Evolutionary conservation across 2,113 vertebrate genomes (phyloP).

Genomic region (Hemiprocne comata): DNA sequence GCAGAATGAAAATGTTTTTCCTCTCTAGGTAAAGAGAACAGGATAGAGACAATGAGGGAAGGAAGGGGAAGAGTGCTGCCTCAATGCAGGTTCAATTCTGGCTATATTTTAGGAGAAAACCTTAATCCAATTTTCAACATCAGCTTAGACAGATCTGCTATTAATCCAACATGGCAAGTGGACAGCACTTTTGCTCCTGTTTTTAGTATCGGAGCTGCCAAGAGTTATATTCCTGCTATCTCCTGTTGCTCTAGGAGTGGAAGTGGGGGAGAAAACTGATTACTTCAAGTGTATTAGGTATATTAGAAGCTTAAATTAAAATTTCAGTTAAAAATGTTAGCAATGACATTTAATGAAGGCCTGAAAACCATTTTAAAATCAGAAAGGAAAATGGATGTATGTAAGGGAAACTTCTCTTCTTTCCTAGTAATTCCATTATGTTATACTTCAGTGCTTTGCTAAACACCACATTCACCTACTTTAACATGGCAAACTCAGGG

Average conservation of each 20-base stretch:
- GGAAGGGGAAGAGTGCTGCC: not conserved
- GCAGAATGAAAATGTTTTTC: not conserved
- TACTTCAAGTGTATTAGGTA: not conserved
- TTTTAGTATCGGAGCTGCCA: constrained; percentile 3
- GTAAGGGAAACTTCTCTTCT: not conserved
- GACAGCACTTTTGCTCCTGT: not conserved
- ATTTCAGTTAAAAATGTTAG: constrained; percentile 33
- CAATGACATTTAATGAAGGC: not conserved
- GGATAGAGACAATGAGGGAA: not conserved
- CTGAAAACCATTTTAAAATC: not conserved
- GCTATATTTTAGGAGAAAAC: not conserved
- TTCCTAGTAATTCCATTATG: not conserved
- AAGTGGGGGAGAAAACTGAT: not conserved
- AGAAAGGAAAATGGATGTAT: not conserved
- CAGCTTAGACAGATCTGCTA: not conserved
- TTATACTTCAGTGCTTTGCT: constrained; percentile 46
- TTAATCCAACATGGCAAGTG: not conserved
- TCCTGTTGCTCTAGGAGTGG: not conserved
- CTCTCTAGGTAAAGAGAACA: not conserved
- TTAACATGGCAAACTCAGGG: constrained; percentile 57
- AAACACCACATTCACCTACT: constrained; percentile 46
- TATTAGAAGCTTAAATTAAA: constrained; percentile 57
- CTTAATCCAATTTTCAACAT: not conserved
- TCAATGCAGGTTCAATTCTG: not conserved
- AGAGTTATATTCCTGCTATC: constrained; percentile 31